Conservation (phyloP, 2,888 invertebrate genomes). For the Arctia plantaginis region DNA sequence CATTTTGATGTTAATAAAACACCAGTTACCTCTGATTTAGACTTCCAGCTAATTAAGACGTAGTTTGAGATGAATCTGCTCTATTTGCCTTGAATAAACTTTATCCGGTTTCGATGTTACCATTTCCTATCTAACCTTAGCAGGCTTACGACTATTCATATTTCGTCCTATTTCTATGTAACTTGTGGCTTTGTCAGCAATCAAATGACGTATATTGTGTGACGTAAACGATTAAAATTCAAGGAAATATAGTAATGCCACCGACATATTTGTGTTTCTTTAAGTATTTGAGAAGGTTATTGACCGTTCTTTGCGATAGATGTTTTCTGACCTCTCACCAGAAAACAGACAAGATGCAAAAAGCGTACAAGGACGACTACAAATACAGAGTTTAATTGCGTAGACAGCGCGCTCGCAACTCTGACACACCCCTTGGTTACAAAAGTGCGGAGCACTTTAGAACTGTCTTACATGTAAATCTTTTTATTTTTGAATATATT, state of each 20-base stretch:
- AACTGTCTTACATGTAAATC: neutral
- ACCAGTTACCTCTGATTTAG: neutral
- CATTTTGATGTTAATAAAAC: neutral
- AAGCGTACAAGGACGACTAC: conserved; percentile 47
- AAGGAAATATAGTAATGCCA: neutral
- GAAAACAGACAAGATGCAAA: conserved; percentile 34
- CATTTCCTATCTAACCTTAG: neutral
- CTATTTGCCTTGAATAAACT: no score
- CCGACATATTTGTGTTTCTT: neutral
- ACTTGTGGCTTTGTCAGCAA: neutral
- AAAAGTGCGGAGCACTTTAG: conserved; percentile 29
- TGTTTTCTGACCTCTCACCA: conserved; percentile 31
- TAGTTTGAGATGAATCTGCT: neutral
- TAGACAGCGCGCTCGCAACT: conserved; percentile 23
- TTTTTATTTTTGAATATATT: no score
- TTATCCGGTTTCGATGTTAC: neutral
- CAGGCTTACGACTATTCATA: neutral
- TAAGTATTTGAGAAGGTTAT: conserved; percentile 25
- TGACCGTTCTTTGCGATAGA: conserved; percentile 30
- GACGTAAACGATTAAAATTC: neutral
- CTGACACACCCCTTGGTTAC: conserved; percentile 48
- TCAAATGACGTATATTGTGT: neutral
- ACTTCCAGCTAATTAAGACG: neutral
- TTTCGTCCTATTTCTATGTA: neutral
- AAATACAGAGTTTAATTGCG: conserved; percentile 42